Percentiles rank a stretch among this genome's conserved stretches.
Conservation (phyloP, 2,888 invertebrate genomes). For the Conchocele bisecta region DNA sequence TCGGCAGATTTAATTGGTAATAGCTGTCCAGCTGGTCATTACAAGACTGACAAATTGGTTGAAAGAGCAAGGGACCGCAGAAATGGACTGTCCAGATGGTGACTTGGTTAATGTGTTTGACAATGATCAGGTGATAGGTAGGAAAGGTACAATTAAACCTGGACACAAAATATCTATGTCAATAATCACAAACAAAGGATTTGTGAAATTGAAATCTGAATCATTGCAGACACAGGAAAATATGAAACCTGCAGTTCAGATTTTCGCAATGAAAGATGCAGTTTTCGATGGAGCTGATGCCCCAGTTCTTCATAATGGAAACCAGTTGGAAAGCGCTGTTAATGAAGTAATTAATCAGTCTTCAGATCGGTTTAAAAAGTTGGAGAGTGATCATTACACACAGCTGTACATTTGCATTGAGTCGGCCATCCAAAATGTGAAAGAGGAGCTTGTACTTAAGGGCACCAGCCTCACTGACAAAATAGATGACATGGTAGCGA, state of each 20-base stretch:
- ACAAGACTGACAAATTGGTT: conserved; percentile 26
- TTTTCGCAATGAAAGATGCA: neutral
- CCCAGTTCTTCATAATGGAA: too few species aligned
- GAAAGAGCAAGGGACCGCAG: neutral
- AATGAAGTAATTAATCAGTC: neutral
- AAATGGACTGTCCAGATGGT: neutral
- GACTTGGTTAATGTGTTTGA: conserved; percentile 14
- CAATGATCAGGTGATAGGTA: conserved; percentile 22
- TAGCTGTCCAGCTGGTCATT: neutral
- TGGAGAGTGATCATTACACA: conserved; percentile 1
- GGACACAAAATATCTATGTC: conserved; percentile 6
- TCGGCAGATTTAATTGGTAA: conserved; percentile 1
- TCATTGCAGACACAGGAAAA: neutral
- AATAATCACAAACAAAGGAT: conserved; percentile 14
- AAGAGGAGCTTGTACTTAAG: neutral
- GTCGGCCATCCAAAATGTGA: neutral
- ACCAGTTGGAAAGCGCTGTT: neutral
- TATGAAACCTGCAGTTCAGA: neutral
- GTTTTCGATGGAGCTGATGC: neutral
- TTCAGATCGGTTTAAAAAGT: neutral
- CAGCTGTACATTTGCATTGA: neutral
- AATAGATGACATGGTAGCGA: neutral
- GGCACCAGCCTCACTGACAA: neutral
- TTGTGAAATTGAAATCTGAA: neutral
- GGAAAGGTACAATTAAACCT: neutral